Evolutionary conservation across 2,888 invertebrate genomes (phyloP), one percentile per base, ranked within the genome.

Genomic region (Gnatocerus cornutus): DNA sequence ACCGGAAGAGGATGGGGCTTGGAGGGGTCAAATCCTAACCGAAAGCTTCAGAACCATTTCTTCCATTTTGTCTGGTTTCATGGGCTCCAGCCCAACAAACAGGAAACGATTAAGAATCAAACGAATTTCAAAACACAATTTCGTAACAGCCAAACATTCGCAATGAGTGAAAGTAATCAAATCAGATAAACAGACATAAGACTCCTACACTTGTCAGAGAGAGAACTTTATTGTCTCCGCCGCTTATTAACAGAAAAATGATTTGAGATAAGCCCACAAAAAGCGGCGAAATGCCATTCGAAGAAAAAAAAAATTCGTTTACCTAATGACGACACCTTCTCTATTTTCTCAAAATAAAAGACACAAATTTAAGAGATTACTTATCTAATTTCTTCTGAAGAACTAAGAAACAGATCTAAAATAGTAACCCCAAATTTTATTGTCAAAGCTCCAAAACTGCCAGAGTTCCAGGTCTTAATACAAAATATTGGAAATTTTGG

Each of bases 141-240:
- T 55, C 55, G 55, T 55, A 55, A 55, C 9, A 16, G n/a, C 33
- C 55, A 55, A 55, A 55, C 55, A 39, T 39, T 46, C 37, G 33
- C 55, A 33, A 33, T 9, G 39, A 55, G 55, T 55, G 55, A 55
- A 55, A 55, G 55, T 55, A 55, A 55, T 55, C 37, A 55, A 39
- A 55, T 55, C 55, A 55, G 55, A 55, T 55, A 55, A 55, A 55
- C n/a, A 21, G 55, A 37, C 16, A 37, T 46, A 1, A 46, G 41
- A 1, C 55, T 55, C 55, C 55, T 55, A 55, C 55, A 55, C 27
- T 16, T 46, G 46, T 46, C 46, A 46, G 16, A 7, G 13, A 10
- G 1, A 16, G n/a, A 16, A 46, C 46, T 46, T 46, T 46, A 46
- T 46, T 46, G 46, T 46, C 16, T 46, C 16, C 8, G 16, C n/a